A percentile compares a stretch with the other conserved stretches of the same genome.
These are phyloP conservation scores for Cerceris ruficornis DNA, from an alignment of 2,888 invertebrate species.

Conservation along the genomic window DNA sequence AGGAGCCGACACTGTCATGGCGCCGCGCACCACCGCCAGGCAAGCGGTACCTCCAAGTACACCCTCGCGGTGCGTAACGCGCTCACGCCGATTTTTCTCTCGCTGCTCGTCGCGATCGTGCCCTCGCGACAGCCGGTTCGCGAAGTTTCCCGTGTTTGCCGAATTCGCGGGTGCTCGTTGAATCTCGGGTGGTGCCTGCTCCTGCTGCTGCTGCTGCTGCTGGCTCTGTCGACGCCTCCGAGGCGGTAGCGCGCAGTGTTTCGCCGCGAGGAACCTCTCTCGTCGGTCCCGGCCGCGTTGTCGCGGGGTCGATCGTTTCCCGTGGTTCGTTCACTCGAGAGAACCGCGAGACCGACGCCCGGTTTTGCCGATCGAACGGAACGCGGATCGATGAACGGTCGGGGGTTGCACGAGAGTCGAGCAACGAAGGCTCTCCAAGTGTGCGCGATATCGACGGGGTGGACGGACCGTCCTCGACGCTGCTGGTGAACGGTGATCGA, in stretches of 20 bases:
- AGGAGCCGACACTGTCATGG: constrained; percentile 76
- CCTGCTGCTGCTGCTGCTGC: neutral
- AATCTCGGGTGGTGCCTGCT: neutral
- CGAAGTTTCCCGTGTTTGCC: neutral
- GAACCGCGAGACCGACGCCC: neutral
- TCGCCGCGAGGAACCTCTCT: no score
- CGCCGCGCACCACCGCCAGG: constrained; percentile 79
- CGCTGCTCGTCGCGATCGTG: constrained; percentile 30
- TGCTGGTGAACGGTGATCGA: no score
- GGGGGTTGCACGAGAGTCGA: neutral
- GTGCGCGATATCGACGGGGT: neutral
- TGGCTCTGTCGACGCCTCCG: neutral
- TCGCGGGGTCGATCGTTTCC: neutral
- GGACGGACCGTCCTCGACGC: neutral
- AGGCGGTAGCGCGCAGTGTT: no score
- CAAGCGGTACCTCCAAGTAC: constrained; percentile 67
- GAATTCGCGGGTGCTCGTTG: neutral
- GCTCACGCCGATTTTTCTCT: constrained; percentile 72
- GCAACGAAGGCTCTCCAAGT: neutral
- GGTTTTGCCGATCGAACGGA: neutral
- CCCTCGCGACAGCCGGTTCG: constrained; percentile 6
- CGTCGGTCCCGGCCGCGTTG: neutral
- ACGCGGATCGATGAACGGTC: neutral
- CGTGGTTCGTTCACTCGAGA: neutral
- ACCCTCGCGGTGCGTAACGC: constrained; percentile 58